These are phyloP conservation scores for Conus betulinus DNA, from an alignment of 1,140 invertebrate species.

Conservation along the genomic window DNA sequence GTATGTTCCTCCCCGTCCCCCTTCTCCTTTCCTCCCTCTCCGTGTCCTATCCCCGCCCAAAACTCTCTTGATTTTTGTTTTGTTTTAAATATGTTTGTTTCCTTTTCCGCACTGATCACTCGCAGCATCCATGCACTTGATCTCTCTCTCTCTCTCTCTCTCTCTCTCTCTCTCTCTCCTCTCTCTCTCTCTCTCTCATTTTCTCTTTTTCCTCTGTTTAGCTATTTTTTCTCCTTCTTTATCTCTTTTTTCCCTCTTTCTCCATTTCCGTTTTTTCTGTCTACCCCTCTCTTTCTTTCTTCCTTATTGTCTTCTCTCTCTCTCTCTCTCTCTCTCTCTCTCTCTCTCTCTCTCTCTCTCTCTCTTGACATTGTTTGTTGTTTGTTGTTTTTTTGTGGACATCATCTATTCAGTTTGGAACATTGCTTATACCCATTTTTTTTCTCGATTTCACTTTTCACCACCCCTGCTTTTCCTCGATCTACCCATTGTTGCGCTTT, in stretches of 20 bases:
- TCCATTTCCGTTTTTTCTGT: not conserved
- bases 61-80: too few species aligned
- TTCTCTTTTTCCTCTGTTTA: not conserved
- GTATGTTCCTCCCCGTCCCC: too few species aligned
- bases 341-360: constrained; percentile 5
- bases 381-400: too few species aligned
- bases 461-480: too few species aligned
- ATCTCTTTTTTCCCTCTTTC: not conserved
- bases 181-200: not conserved
- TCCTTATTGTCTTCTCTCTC: not conserved
- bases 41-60: too few species aligned
- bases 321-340: constrained; percentile 31
- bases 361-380: not conserved
- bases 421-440: too few species aligned
- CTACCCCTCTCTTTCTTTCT: not conserved
- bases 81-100: too few species aligned
- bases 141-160: not conserved
- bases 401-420: too few species aligned
- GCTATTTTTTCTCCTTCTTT: not conserved
- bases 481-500: too few species aligned
- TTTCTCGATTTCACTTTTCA: too few species aligned
- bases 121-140: not conserved
- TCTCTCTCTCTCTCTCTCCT: not conserved
- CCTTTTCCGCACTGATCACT: too few species aligned
- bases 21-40: not conserved